phyloP scores from a whole-genome alignment of 2,797 vertebrate genomes.

The Chromobotia macracanthus region DNA sequence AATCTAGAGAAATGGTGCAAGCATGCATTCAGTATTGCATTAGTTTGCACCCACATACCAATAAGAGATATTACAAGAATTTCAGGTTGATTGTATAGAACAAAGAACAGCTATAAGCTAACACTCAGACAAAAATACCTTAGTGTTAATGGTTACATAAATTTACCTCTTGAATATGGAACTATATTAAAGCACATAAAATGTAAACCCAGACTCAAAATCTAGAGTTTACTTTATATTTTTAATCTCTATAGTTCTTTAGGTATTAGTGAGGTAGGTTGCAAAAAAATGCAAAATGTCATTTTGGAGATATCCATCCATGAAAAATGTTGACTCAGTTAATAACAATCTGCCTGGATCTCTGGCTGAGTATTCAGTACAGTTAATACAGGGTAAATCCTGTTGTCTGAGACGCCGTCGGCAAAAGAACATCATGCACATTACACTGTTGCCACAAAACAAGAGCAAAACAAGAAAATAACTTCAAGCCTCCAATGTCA shows the following conservation, averaged over 20 bases:
- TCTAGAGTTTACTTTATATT: no score
- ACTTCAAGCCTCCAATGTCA: slow-evolving; percentile 55
- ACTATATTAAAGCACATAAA: neutral
- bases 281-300: neutral
- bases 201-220: no score
- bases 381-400: slow-evolving; percentile 38
- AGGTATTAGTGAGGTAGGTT: slow-evolving; percentile 13
- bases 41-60: neutral
- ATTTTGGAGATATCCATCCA: neutral
- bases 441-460: slow-evolving; percentile 32
- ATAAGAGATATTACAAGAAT: neutral
- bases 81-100: neutral
- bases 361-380: slow-evolving; percentile 22
- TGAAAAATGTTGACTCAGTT: slow-evolving; percentile 1
- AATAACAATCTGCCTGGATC: slow-evolving; percentile 3
- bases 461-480: slow-evolving; percentile 59
- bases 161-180: neutral
- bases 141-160: neutral
- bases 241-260: neutral
- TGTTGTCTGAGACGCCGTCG: slow-evolving; percentile 23
- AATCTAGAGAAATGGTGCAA: neutral
- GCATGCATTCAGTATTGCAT: neutral
- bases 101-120: neutral
- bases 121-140: neutral
- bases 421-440: slow-evolving; percentile 23